Conservation (phyloP, 2,113 vertebrate species). For the Pardalotus punctatus region DNA sequence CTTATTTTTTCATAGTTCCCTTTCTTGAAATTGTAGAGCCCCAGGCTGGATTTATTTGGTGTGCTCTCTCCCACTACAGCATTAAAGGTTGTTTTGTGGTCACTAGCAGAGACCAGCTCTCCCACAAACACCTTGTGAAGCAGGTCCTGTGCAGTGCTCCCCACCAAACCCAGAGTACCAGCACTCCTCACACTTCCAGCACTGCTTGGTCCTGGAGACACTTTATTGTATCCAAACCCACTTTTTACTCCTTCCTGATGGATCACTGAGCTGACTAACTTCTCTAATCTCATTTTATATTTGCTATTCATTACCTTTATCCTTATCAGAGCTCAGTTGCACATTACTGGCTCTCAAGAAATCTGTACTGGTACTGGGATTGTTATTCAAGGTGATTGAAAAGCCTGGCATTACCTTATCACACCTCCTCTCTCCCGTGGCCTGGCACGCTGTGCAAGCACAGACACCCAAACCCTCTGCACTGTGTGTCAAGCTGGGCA, state of each 20-base stretch:
- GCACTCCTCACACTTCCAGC: neutral
- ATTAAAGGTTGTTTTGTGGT: constrained; percentile 48
- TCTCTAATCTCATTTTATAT: neutral
- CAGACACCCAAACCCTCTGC: accelerated
- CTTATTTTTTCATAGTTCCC: constrained; percentile 51
- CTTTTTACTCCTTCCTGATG: neutral
- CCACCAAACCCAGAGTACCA: neutral
- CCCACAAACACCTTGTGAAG: constrained; percentile 63
- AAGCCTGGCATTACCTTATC: neutral
- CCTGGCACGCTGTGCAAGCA: neutral
- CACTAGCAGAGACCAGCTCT: constrained; percentile 27
- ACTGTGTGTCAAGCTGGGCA: neutral
- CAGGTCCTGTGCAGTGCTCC: neutral
- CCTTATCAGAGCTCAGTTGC: neutral
- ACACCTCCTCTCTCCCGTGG: neutral
- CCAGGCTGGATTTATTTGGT: constrained; percentile 59
- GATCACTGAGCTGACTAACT: neutral
- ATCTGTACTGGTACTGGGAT: too few relatives aligned
- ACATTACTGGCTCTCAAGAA: neutral
- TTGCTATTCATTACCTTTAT: neutral
- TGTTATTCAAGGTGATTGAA: neutral
- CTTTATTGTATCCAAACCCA: neutral
- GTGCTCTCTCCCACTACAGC: constrained; percentile 52
- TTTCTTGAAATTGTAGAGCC: constrained; percentile 39
- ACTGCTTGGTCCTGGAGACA: neutral